Conservation (phyloP, 2,797 vertebrate species). For the Kryptolebias ocellatus region DNA sequence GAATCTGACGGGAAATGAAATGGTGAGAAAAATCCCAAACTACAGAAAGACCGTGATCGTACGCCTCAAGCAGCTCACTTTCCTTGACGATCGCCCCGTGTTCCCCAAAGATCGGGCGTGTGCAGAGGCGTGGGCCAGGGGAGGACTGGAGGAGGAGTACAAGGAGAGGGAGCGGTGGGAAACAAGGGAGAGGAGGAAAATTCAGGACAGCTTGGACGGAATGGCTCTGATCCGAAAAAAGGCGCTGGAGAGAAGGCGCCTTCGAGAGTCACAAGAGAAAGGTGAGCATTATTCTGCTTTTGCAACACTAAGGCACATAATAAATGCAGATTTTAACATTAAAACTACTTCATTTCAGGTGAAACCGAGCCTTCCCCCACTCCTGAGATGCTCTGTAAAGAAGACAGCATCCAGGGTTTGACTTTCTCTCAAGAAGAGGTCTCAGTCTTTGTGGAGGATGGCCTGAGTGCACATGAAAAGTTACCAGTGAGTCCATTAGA, state of each 20-base stretch:
- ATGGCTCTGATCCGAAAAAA: slow-evolving; percentile 78
- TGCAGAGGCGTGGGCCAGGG: slow-evolving; percentile 91
- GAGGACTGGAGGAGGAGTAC: slow-evolving; percentile 86
- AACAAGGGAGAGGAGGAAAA: slow-evolving; percentile 85
- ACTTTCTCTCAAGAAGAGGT: slow-evolving; percentile 53
- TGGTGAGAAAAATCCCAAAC: slow-evolving; percentile 86
- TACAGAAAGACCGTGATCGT: slow-evolving; percentile 90
- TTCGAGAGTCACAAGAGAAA: slow-evolving; percentile 54
- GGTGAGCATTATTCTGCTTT: slow-evolving; percentile 44
- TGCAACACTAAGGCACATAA: background rate
- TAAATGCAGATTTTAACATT: background rate
- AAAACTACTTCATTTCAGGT: slow-evolving; percentile 49
- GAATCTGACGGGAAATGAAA: slow-evolving; percentile 89
- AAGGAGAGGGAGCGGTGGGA: slow-evolving; percentile 88
- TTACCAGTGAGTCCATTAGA: slow-evolving; percentile 31
- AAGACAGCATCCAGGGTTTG: slow-evolving; percentile 4
- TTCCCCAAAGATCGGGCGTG: slow-evolving; percentile 96
- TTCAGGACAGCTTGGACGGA: slow-evolving; percentile 86
- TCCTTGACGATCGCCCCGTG: slow-evolving; percentile 91
- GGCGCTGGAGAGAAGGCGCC: slow-evolving; percentile 75
- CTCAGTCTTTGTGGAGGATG: slow-evolving; percentile 71
- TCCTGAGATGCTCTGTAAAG: slow-evolving; percentile 23
- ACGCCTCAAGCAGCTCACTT: slow-evolving; percentile 86
- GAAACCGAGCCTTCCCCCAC: background rate
- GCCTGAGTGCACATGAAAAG: slow-evolving; percentile 72